Base-by-base conservation (phyloP, 2,888 invertebrate species). In the Drosophila incognita region DNA sequence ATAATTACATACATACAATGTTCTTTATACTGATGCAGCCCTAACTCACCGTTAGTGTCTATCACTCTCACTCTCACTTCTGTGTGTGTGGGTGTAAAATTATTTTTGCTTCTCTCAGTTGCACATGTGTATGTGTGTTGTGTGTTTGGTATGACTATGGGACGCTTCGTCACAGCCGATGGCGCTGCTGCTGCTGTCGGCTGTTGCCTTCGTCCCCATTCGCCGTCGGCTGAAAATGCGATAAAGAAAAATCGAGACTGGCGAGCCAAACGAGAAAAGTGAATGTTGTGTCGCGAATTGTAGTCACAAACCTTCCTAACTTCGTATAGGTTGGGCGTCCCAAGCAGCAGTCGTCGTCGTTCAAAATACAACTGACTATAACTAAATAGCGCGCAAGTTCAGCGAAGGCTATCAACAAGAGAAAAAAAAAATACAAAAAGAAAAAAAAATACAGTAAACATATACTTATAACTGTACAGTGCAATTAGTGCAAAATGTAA, bases 291-390 rank as follows among this genome's bases (percentile, higher is more conserved):
- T 81, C 74, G 78, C 83, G 74, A 74, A 82, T 84, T 82, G 68
- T 79, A 76, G 87, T 91, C 92, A 92, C 81, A 92, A 92, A 87
- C 87, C 90, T 87, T 91, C 84, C 86, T 83, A 89, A 90, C 89
- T 84, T 91, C 87, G 83, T 58, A 89, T 87, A 90, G 90, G 86
- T 91, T 84, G 91, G 92, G 76, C 71, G 91, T 91, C 75, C 79
- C 76, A 78, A 85, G 75, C 76, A 84, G 73, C 24, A 46, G 46
- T 46, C 46, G 24, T 46, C 46, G 24, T 81, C 80, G 83, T 70
- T 69, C 76, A 15, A 46, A 46, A 24, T 71, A 73, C 52, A 78
- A 64, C 67, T 57, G 65, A 53, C 56, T 61, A 69, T 68, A 78
- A 56, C 59, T 66, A 69, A 74, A 78, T 40, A 66, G 54, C 68